Evolutionary conservation across 2,888 invertebrate genomes (phyloP).

Genomic region (Cyrtodaria siliqua): DNA sequence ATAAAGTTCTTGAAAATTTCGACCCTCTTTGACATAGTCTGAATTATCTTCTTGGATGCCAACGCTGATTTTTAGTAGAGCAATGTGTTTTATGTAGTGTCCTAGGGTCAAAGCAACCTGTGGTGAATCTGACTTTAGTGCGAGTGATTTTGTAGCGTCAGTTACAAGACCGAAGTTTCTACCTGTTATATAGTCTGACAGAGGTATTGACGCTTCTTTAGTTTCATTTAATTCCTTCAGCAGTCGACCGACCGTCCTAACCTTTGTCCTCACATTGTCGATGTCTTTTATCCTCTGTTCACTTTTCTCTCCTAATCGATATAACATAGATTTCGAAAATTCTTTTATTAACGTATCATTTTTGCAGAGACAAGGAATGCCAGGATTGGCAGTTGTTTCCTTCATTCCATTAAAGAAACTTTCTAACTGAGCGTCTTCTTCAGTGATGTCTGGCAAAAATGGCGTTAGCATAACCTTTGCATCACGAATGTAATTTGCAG

Average conservation of each 20-base stretch:
- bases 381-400: slow-evolving; percentile 41
- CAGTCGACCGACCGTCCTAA: slow-evolving; percentile 24
- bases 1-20: slow-evolving; percentile 7
- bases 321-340: slow-evolving; percentile 23
- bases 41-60: not conserved
- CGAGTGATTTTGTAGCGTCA: slow-evolving; percentile 8
- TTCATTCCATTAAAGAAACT: slow-evolving; percentile 27
- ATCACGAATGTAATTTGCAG: slow-evolving; percentile 17
- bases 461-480: slow-evolving; percentile 10
- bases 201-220: not conserved
- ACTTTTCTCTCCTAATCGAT: slow-evolving; percentile 20
- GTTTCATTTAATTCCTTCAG: slow-evolving; percentile 22
- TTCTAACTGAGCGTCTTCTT: not conserved
- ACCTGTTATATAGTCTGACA: not conserved
- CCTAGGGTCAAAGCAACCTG: slow-evolving; percentile 26
- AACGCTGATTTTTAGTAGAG: slow-evolving; percentile 21
- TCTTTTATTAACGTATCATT: slow-evolving; percentile 29
- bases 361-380: slow-evolving; percentile 17
- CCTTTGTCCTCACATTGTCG: slow-evolving; percentile 34
- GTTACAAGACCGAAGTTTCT: not conserved
- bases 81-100: slow-evolving; percentile 28
- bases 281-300: slow-evolving; percentile 43
- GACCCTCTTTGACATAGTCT: not conserved
- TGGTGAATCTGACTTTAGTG: slow-evolving; percentile 14
- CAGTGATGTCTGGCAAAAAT: not conserved